A percentile compares a stretch with the other conserved stretches of the same genome.
Evolutionary conservation across 2,888 invertebrate species (phyloP).

Genomic region (Acleris literana): DNA sequence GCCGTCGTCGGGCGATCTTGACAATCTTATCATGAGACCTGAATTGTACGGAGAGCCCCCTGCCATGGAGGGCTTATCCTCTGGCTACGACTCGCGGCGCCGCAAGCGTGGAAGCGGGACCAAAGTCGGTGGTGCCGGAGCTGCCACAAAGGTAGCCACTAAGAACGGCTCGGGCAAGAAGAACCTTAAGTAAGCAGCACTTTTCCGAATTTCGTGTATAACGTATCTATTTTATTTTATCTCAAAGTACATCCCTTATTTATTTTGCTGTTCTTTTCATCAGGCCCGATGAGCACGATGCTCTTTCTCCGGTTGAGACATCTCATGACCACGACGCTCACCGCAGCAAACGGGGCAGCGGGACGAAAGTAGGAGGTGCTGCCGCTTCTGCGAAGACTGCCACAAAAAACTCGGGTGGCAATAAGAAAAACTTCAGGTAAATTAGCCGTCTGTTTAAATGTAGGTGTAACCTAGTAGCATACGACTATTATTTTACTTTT

Average conservation of each 20-base stretch:
- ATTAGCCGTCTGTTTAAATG: conserved; percentile 19
- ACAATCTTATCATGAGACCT: conserved; percentile 85
- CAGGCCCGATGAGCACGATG: conserved; percentile 67
- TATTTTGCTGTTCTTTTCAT: not conserved
- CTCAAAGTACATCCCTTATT: not conserved
- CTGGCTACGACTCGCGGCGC: conserved; percentile 68
- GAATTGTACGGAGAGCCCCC: conserved; percentile 85
- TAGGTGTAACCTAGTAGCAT: not conserved
- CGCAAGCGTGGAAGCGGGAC: conserved; percentile 76
- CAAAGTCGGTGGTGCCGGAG: conserved; percentile 77
- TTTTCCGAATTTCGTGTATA: conserved; percentile 25
- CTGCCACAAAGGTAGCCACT: conserved; percentile 77
- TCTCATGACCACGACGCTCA: conserved; percentile 24
- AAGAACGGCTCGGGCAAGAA: conserved; percentile 77
- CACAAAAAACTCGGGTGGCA: conserved; percentile 75
- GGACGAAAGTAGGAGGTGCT: conserved; percentile 74
- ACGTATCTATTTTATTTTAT: not conserved
- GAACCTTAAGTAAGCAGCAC: conserved; percentile 68
- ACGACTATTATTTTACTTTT: not conserved
- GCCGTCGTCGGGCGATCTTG: conserved; percentile 72
- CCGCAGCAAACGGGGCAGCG: conserved; percentile 45
- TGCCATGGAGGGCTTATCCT: conserved; percentile 71
- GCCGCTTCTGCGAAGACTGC: conserved; percentile 77
- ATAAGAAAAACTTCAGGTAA: conserved; percentile 78
- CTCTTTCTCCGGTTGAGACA: conserved; percentile 41